phyloP scores from a whole-genome alignment of 2,888 invertebrate genomes.

The Brachypterus glaber region DNA sequence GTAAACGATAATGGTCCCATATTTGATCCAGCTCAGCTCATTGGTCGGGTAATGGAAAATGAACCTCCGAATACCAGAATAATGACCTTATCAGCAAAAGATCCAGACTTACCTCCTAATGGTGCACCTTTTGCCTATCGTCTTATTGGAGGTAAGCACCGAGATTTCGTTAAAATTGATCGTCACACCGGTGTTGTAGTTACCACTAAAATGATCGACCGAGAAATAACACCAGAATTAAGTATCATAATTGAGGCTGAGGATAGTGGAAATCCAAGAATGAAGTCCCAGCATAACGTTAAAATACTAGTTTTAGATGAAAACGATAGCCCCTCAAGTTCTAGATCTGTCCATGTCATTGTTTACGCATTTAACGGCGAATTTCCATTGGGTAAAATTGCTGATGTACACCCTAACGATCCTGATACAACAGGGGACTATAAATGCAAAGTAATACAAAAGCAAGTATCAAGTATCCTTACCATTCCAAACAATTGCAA shows the following conservation, averaged over 20 bases:
- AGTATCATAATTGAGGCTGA: slow-evolving; percentile 74
- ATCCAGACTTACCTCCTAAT: slow-evolving; percentile 83
- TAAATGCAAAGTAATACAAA: slow-evolving; percentile 68
- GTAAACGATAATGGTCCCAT: slow-evolving; percentile 90
- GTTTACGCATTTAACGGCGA: slow-evolving; percentile 69
- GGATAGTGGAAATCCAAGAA: slow-evolving; percentile 76
- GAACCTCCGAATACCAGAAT: slow-evolving; percentile 75
- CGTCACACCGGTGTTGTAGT: slow-evolving; percentile 70
- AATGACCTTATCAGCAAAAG: slow-evolving; percentile 75
- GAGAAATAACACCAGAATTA: slow-evolving; percentile 68
- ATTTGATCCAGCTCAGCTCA: slow-evolving; percentile 60
- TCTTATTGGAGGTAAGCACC: slow-evolving; percentile 69
- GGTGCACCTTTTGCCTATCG: slow-evolving; percentile 82
- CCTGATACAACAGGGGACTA: slow-evolving; percentile 85
- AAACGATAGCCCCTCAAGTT: slow-evolving; percentile 83
- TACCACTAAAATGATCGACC: slow-evolving; percentile 70
- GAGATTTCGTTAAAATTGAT: slow-evolving; percentile 65
- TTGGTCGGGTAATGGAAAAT: slow-evolving; percentile 78
- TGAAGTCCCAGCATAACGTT: slow-evolving; percentile 72
- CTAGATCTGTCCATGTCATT: slow-evolving; percentile 71
- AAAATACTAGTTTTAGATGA: slow-evolving; percentile 71
- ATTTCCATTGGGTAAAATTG: slow-evolving; percentile 74
- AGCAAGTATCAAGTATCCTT: slow-evolving; percentile 50
- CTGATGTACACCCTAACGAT: slow-evolving; percentile 87
- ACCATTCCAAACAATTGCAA: slow-evolving; percentile 71